Evolutionary conservation across 2,888 invertebrate genomes (phyloP).

Genomic region (Eilema caniola): DNA sequence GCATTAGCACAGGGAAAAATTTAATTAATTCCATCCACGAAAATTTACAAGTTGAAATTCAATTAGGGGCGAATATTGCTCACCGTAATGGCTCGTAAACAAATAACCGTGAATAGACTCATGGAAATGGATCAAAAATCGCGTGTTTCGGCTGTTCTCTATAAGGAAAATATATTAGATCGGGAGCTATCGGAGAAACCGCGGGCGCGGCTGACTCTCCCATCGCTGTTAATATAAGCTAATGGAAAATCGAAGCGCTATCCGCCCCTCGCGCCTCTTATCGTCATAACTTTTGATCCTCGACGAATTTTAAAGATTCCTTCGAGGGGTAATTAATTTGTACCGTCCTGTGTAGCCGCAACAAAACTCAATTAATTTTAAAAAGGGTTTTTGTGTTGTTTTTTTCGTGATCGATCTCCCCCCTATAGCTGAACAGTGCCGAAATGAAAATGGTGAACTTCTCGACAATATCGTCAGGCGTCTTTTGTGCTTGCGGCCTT

Average conservation of each 20-base stretch:
- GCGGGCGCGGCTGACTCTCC: conserved; percentile 78
- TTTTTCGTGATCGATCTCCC: conserved; percentile 75
- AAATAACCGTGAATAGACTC: conserved; percentile 74
- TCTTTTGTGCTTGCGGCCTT: conserved; percentile 74
- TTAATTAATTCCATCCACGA: conserved; percentile 79
- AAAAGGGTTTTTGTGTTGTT: conserved; percentile 86
- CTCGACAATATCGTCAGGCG: conserved; percentile 71
- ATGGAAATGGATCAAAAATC: conserved; percentile 85
- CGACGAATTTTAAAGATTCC: conserved; percentile 85
- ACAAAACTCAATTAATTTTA: conserved; percentile 87
- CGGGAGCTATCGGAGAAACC: conserved; percentile 71
- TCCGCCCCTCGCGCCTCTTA: conserved; percentile 65
- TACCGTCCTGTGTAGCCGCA: conserved; percentile 84
- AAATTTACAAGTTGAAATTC: conserved; percentile 80
- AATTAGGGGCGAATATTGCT: conserved; percentile 79
- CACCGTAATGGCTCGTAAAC: conserved; percentile 78
- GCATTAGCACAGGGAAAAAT: conserved; percentile 70
- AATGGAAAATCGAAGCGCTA: conserved; percentile 87
- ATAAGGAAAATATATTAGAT: conserved; percentile 83
- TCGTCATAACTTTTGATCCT: conserved; percentile 81
- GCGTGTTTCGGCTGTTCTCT: conserved; percentile 81
- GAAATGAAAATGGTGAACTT: conserved; percentile 75
- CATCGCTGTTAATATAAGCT: conserved; percentile 83
- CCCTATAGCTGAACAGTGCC: conserved; percentile 56
- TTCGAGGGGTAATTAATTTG: conserved; percentile 86